phyloP scores from a whole-genome alignment of 2,797 vertebrate genomes.

The Halcyon badia region DNA sequence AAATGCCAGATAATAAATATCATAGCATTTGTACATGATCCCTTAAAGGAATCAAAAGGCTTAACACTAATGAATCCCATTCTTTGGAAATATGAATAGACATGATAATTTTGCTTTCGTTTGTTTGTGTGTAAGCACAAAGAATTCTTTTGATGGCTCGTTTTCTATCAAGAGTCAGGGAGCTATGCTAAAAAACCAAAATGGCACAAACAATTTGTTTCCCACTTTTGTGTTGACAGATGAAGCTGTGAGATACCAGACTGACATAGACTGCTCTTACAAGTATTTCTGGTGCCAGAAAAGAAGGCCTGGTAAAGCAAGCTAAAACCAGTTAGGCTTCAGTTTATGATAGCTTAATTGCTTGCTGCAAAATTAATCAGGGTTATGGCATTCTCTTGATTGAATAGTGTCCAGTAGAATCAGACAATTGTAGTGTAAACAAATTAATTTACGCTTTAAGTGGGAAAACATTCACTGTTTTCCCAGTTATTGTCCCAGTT shows the following conservation, averaged over 20 bases:
- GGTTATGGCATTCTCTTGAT: neutral
- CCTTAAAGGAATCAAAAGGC: neutral
- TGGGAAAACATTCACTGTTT: neutral
- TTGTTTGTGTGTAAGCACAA: neutral
- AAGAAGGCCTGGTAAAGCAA: neutral
- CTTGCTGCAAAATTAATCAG: neutral
- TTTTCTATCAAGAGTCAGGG: neutral
- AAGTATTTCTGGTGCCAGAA: neutral
- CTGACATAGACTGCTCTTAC: neutral
- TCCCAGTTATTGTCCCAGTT: neutral
- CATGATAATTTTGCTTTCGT: neutral
- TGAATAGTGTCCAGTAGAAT: neutral
- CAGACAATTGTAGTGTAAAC: neutral
- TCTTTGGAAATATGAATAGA: neutral
- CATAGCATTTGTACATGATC: rapidly evolving
- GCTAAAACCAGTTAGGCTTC: neutral
- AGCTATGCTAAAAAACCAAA: neutral
- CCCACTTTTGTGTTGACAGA: neutral
- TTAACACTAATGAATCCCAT: neutral
- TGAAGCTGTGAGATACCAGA: neutral
- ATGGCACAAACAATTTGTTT: neutral
- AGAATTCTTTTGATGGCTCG: neutral
- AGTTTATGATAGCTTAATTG: neutral
- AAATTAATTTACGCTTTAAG: neutral
- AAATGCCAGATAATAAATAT: neutral